Conservation (phyloP, 2,888 invertebrate species). For the Xylophagus ater region DNA sequence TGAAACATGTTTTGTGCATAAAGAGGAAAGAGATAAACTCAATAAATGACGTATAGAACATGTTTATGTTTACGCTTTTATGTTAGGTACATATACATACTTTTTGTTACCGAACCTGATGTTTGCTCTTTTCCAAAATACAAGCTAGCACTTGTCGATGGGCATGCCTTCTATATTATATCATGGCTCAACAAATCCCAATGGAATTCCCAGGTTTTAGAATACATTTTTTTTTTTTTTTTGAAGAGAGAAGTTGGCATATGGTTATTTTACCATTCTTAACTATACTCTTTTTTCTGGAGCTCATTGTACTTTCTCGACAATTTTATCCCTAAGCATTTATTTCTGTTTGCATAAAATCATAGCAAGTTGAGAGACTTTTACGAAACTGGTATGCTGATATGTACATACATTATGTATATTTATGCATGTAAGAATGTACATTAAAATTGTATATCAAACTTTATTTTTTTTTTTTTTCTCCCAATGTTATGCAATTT, state of each 20-base stretch:
- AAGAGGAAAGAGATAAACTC: slow-evolving; percentile 12
- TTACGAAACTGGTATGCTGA: no score
- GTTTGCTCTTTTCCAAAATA: slow-evolving; percentile 5
- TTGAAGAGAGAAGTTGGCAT: slow-evolving; percentile 16
- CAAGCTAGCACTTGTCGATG: slow-evolving; percentile 9
- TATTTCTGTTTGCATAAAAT: no score
- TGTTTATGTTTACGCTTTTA: slow-evolving; percentile 10
- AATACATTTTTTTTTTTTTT: slow-evolving; percentile 12
- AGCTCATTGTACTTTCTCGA: slow-evolving; percentile 1
- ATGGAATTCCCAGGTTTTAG: slow-evolving; percentile 12
- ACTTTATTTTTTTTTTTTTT: no score
- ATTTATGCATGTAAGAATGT: no score
- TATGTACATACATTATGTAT: no score
- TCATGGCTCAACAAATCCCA: slow-evolving; percentile 15
- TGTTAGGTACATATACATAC: no score
- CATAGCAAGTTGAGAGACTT: no score
- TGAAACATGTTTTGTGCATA: slow-evolving; percentile 14
- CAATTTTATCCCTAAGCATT: no score
- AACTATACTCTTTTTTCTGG: slow-evolving; percentile 1
- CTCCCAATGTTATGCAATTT: no score
- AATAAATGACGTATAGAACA: slow-evolving; percentile 12
- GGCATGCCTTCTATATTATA: slow-evolving; percentile 6
- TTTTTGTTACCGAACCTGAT: no score
- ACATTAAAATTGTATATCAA: no score
- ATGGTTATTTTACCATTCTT: slow-evolving; percentile 11